Conservation (phyloP, 2,888 invertebrate genomes). For the Cylindroiulus punctatus region DNA sequence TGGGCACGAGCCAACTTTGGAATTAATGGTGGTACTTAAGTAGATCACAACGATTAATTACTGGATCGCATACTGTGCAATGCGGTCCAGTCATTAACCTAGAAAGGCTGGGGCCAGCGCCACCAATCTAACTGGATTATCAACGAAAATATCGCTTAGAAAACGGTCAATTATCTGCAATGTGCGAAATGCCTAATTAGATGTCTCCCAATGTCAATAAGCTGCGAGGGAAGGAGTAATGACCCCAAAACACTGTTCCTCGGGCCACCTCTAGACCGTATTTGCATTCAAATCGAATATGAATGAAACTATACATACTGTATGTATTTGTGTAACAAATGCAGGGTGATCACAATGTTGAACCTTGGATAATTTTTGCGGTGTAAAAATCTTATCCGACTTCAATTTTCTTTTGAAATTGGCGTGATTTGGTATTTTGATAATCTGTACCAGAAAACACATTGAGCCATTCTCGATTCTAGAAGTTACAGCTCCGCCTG, state of each 20-base stretch:
- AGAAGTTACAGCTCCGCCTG: too few species aligned
- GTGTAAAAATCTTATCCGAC: too few species aligned
- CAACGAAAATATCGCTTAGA: background rate
- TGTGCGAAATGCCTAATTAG: background rate
- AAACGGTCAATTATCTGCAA: background rate
- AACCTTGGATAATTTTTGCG: too few species aligned
- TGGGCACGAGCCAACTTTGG: background rate
- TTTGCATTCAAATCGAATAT: background rate
- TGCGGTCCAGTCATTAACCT: background rate
- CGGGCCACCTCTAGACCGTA: background rate
- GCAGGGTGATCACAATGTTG: too few species aligned
- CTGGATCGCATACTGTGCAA: background rate
- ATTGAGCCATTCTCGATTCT: too few species aligned
- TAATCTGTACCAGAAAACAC: too few species aligned
- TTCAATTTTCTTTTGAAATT: too few species aligned
- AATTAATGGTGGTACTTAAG: background rate
- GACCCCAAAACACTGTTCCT: background rate
- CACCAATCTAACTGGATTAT: constrained; percentile 9
- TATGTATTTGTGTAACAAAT: too few species aligned
- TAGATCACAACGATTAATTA: constrained; percentile 11
- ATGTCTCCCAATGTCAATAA: constrained; percentile 10
- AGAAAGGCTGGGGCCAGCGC: background rate
- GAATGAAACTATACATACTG: too few species aligned
- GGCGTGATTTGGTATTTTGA: too few species aligned
- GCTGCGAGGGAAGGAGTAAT: background rate